Evolutionary conservation across 2,797 vertebrate genomes (phyloP).

Genomic region (Amazona ochrocephala): DNA sequence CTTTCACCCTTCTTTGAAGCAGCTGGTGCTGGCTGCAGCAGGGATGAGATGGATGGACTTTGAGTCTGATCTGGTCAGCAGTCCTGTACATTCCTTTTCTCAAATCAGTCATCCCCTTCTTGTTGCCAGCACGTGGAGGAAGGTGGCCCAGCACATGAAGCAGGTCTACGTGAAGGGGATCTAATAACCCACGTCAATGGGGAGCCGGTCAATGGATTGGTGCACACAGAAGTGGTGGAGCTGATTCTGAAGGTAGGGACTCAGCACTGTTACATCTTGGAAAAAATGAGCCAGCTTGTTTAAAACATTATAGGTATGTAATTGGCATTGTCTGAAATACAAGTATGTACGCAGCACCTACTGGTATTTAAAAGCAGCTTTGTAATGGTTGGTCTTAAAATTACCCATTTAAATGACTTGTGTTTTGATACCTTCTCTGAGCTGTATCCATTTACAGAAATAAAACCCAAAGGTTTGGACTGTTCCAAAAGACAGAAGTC

Average conservation of each 20-base stretch:
- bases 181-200: conserved; percentile 98
- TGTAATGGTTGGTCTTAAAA: conserved; percentile 38
- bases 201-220: conserved; percentile 92
- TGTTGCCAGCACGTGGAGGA: conserved; percentile 89
- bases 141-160: conserved; percentile 90
- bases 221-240: conserved; percentile 97
- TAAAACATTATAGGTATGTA: neutral
- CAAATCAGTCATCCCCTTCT: conserved; percentile 27
- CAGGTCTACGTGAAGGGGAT: conserved; percentile 92
- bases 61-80: neutral
- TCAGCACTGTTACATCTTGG: neutral
- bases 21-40: neutral
- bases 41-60: neutral
- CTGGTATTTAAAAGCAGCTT: conserved; percentile 44
- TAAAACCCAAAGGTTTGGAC: neutral
- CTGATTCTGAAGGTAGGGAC: conserved; percentile 92
- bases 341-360: neutral
- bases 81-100: neutral
- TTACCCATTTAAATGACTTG: conserved; percentile 35
- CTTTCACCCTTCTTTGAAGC: neutral
- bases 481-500: neutral
- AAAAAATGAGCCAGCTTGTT: neutral
- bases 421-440: conserved; percentile 5
- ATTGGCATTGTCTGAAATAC: neutral
- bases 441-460: neutral